These are phyloP conservation scores for Drosophila carrolli DNA, from an alignment of 1,140 invertebrate species.

Conservation along the genomic window DNA sequence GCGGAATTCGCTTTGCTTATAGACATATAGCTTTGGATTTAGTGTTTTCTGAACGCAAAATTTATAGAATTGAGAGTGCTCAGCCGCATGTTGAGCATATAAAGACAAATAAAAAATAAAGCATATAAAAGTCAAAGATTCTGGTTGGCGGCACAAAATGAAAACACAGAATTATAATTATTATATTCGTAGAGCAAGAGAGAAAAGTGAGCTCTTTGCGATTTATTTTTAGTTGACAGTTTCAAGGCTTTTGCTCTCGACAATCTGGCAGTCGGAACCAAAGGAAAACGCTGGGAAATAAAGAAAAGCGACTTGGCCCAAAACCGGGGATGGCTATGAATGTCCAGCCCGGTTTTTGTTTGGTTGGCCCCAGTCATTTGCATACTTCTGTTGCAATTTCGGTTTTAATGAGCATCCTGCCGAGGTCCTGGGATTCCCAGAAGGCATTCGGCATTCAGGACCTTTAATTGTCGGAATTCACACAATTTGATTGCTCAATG, in stretches of 20 bases:
- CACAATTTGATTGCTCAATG: constrained; percentile 71
- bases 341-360: constrained; percentile 20
- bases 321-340: constrained; percentile 23
- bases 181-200: constrained; percentile 49
- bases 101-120: constrained; percentile 55
- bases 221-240: constrained; percentile 83
- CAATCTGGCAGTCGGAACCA: constrained; percentile 42
- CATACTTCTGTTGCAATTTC: constrained; percentile 49
- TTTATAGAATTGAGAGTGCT: constrained; percentile 22
- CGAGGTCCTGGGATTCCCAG: constrained; percentile 11
- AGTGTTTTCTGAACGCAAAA: constrained; percentile 31
- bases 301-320: constrained; percentile 60
- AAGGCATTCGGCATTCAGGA: constrained; percentile 15
- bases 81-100: constrained; percentile 43
- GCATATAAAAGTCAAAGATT: constrained; percentile 46
- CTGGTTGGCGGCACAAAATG: constrained; percentile 43
- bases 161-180: constrained; percentile 72
- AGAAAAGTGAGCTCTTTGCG: constrained; percentile 52
- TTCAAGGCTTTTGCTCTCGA: constrained; percentile 69
- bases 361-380: constrained; percentile 38
- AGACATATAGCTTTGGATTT: constrained; percentile 37
- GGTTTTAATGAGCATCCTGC: constrained; percentile 60
- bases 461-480: constrained; percentile 59
- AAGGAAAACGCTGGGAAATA: constrained; percentile 42
- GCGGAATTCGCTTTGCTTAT: constrained; percentile 28